Evolutionary conservation across 2,888 invertebrate species (phyloP).

Genomic region (Dione vanillae): DNA sequence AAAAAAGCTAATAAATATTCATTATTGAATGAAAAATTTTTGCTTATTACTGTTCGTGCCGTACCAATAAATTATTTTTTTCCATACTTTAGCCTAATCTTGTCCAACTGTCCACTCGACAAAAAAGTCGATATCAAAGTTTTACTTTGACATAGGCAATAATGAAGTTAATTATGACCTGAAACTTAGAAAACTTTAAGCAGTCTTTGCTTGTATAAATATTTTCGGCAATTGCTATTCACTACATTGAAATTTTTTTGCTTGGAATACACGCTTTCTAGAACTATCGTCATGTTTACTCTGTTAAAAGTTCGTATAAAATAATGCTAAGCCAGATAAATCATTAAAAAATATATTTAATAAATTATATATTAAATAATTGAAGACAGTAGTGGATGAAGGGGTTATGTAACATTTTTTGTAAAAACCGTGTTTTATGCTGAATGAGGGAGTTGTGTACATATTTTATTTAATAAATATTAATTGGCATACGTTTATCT

Average conservation of each 20-base stretch:
- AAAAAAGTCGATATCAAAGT: background rate
- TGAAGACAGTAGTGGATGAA: too few relatives aligned
- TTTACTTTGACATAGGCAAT: slow-evolving; percentile 1
- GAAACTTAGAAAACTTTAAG: background rate
- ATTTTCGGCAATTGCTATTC: background rate
- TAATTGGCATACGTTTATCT: too few relatives aligned
- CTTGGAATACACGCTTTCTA: background rate
- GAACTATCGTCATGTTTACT: background rate
- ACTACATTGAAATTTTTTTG: background rate
- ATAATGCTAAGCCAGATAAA: background rate
- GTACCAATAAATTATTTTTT: background rate
- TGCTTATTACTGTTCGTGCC: background rate
- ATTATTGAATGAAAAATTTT: background rate
- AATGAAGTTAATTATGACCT: slow-evolving; percentile 13
- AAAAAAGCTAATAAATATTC: background rate
- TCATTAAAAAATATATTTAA: background rate
- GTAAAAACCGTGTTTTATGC: too few relatives aligned
- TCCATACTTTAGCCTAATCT: too few relatives aligned
- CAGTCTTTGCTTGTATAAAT: slow-evolving; percentile 9
- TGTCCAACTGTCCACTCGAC: background rate
- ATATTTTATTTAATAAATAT: too few relatives aligned
- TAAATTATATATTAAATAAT: too few relatives aligned
- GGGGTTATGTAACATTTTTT: too few relatives aligned
- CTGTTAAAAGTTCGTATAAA: background rate
- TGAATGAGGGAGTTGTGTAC: too few relatives aligned